These are phyloP conservation scores for Drosophila tropicalis DNA, from an alignment of 1,140 invertebrate species.

Conservation along the genomic window DNA sequence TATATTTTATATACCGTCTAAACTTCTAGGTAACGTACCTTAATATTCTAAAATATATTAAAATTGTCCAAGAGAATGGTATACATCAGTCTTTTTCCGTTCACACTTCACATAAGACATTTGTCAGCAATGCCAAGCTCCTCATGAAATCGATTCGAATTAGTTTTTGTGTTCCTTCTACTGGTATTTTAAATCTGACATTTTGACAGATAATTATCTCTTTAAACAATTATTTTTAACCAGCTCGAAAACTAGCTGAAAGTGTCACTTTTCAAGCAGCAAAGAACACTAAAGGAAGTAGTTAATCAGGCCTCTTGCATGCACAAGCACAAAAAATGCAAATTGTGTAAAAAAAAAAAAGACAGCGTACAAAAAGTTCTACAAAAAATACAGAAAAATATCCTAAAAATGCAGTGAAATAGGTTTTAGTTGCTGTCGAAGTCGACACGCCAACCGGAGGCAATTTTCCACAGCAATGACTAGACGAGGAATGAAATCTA, in stretches of 20 bases:
- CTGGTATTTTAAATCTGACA: background rate
- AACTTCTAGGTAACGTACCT: no score
- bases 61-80: no score
- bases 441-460: slow-evolving; percentile 54
- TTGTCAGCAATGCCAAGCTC: background rate
- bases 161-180: background rate
- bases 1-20: no score
- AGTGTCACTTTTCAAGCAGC: slow-evolving; percentile 8
- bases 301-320: slow-evolving; percentile 68
- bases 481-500: slow-evolving; percentile 9
- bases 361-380: background rate
- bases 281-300: no score
- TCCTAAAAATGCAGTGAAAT: slow-evolving; percentile 59
- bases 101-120: no score
- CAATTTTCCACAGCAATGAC: slow-evolving; percentile 65
- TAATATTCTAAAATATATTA: no score
- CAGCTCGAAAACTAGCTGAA: background rate
- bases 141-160: background rate
- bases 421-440: slow-evolving; percentile 31
- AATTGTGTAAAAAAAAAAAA: slow-evolving; percentile 43
- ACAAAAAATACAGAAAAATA: slow-evolving; percentile 36
- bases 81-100: no score
- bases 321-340: slow-evolving; percentile 59
- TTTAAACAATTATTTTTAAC: slow-evolving; percentile 3
- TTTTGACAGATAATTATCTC: background rate